phyloP scores from a whole-genome alignment of 2,888 invertebrate species.

The Apamea sordens region DNA sequence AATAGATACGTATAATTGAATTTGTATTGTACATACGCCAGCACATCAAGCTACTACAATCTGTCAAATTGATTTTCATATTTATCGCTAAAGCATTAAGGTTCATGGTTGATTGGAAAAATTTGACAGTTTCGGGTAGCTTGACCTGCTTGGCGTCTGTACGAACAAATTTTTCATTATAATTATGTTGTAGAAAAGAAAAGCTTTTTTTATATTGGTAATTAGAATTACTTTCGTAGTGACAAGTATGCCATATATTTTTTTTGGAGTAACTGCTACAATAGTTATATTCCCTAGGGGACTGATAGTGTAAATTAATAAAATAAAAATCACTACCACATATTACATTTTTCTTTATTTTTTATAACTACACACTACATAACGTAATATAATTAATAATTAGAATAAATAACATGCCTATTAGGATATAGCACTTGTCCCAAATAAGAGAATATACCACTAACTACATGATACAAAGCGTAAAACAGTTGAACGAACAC shows the following conservation, averaged over 20 bases:
- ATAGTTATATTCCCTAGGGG: not conserved
- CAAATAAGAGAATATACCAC: constrained; percentile 79
- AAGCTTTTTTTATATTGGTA: no score
- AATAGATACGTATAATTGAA: not conserved
- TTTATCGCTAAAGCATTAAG: no score
- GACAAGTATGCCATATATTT: not conserved
- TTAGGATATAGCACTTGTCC: constrained; percentile 83
- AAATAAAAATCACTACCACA: constrained; percentile 23
- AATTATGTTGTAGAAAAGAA: no score
- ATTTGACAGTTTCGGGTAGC: no score
- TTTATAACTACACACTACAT: constrained; percentile 31
- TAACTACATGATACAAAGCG: constrained; percentile 77
- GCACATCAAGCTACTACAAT: no score
- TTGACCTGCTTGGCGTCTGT: no score
- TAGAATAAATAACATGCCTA: constrained; percentile 78
- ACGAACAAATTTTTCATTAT: no score
- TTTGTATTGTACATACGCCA: no score
- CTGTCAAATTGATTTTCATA: no score
- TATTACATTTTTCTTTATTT: not conserved
- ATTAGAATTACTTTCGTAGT: no score
- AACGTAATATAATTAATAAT: constrained; percentile 68
- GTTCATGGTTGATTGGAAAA: no score
- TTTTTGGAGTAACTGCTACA: not conserved
- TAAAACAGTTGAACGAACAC: constrained; percentile 79
- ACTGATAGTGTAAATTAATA: not conserved